Conservation (phyloP, 2,797 vertebrate genomes). For the Rallus crepitans region DNA sequence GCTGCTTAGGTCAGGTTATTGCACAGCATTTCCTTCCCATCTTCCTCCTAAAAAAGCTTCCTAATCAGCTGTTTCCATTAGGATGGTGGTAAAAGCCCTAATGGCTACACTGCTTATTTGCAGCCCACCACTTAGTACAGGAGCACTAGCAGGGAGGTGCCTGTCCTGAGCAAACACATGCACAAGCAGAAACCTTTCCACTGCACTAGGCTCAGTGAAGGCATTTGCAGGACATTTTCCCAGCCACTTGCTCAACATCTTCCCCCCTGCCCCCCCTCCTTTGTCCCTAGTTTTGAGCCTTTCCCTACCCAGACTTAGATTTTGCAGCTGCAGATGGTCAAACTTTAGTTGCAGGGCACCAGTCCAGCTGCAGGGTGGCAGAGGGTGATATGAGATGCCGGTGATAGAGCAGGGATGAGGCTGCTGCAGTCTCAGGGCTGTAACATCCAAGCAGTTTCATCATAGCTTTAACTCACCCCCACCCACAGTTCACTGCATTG, state of each 20-base stretch:
- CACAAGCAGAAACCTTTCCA: neutral
- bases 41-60: neutral
- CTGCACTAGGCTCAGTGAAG: neutral
- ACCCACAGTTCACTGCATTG: rapidly evolving
- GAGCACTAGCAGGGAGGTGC: neutral
- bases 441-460: neutral
- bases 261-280: neutral
- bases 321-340: neutral
- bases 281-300: neutral
- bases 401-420: neutral
- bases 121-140: neutral
- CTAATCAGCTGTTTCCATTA: neutral
- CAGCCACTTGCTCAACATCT: neutral
- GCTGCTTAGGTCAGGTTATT: neutral
- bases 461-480: rapidly evolving
- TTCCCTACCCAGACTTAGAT: neutral
- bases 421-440: rapidly evolving
- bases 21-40: neutral
- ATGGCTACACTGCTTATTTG: neutral
- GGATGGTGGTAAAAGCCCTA: neutral
- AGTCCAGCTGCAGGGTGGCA: rapidly evolving
- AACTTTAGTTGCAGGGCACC: neutral
- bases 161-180: neutral
- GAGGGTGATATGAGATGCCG: neutral
- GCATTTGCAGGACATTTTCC: neutral